These are phyloP conservation scores for Redunca redunca DNA, from an alignment of 2,113 vertebrate genomes.

Conservation along the genomic window DNA sequence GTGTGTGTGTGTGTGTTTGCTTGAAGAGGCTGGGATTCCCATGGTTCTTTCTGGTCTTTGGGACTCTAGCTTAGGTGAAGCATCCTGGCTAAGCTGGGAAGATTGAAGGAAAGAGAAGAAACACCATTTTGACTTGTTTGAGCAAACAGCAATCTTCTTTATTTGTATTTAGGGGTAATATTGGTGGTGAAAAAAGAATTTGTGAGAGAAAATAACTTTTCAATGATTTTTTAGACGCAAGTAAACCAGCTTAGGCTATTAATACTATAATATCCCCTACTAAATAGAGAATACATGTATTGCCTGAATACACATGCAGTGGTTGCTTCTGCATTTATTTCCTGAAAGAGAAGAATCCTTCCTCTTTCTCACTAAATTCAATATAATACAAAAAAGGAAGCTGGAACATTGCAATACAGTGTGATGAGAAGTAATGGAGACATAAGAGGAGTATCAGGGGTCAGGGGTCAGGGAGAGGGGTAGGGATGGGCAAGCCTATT, in stretches of 20 bases:
- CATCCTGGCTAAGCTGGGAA: neutral
- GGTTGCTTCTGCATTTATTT: neutral
- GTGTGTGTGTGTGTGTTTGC: neutral
- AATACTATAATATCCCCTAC: neutral
- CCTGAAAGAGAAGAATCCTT: neutral
- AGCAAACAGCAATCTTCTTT: neutral
- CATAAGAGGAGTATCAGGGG: neutral
- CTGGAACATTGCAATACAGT: neutral
- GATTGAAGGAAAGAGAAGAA: neutral
- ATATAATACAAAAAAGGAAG: neutral
- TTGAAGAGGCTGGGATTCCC: neutral
- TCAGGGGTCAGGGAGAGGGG: neutral
- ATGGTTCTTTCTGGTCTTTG: neutral
- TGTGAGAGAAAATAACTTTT: neutral
- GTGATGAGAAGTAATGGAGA: neutral
- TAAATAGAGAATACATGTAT: neutral
- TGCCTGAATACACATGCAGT: neutral
- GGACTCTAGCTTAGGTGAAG: neutral
- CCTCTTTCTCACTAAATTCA: neutral
- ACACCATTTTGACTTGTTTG: neutral
- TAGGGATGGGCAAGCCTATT: neutral
- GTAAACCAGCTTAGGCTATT: neutral
- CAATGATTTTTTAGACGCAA: neutral
- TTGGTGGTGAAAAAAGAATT: neutral
- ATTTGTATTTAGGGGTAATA: neutral